A percentile compares a stretch with the other conserved stretches of the same genome.
phyloP scores from a whole-genome alignment of 2,113 vertebrate genomes.

The Heliornis fulica region DNA sequence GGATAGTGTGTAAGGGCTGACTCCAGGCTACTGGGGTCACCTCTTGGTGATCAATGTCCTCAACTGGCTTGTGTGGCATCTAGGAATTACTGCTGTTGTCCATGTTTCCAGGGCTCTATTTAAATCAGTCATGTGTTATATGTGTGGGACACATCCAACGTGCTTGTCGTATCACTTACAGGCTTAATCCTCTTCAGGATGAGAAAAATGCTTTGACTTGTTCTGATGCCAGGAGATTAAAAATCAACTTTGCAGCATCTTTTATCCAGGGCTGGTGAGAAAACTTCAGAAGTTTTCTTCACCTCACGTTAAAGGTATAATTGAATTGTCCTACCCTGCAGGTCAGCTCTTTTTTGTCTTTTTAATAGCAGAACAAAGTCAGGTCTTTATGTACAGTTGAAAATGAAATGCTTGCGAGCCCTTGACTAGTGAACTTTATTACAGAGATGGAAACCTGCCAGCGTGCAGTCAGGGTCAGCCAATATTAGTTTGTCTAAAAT shows the following conservation, averaged over 20 bases:
- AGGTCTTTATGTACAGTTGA: not conserved
- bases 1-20: not conserved
- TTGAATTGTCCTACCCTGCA: constrained; percentile 11
- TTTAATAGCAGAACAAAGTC: not conserved
- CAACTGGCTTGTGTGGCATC: not conserved
- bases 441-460: constrained; percentile 49
- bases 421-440: constrained; percentile 42
- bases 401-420: not conserved
- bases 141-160: not conserved
- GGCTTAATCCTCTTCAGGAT: not conserved
- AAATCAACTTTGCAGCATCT: not conserved
- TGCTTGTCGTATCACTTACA: not conserved
- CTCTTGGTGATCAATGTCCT: not conserved
- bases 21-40: not conserved
- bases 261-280: not conserved
- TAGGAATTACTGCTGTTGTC: not conserved
- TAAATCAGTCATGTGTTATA: not conserved
- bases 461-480: not conserved
- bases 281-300: not conserved
- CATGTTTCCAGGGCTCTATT: not conserved
- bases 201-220: not conserved
- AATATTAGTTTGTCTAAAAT: constrained; percentile 28
- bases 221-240: not conserved
- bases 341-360: not conserved
- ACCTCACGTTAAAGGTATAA: not conserved